These are phyloP conservation scores for Ellobius talpinus DNA, from an alignment of 2,113 vertebrate species.

Conservation along the genomic window DNA sequence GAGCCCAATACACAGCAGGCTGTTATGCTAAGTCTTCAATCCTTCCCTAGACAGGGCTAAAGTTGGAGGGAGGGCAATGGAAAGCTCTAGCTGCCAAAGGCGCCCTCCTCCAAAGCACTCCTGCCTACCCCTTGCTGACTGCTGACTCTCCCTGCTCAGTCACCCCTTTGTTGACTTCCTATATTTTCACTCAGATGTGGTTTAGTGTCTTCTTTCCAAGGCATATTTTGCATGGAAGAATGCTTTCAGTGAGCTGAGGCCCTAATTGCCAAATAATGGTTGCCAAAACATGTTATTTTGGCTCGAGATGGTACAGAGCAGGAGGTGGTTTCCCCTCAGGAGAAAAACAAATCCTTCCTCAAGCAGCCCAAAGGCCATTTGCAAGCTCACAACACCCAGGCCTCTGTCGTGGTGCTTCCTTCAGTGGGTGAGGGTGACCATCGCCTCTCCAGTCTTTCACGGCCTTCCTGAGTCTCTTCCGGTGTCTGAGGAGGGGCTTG, in stretches of 20 bases:
- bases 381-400: conserved; percentile 18
- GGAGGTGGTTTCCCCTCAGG: conserved; percentile 49
- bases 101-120: neutral
- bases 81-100: neutral
- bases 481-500: neutral
- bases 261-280: conserved; percentile 81
- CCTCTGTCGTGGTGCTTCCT: neutral
- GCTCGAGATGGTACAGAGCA: conserved; percentile 72
- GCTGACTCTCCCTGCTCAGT: conserved; percentile 43
- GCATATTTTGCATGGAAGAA: conserved; percentile 81
- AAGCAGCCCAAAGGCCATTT: conserved; percentile 72
- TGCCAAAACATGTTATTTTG: conserved; percentile 84
- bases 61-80: neutral
- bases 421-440: neutral
- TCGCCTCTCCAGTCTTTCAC: neutral
- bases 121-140: neutral
- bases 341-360: neutral
- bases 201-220: conserved; percentile 78
- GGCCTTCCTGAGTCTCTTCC: neutral
- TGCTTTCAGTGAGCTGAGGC: conserved; percentile 77
- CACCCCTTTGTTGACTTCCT: conserved; percentile 75
- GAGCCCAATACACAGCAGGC: neutral
- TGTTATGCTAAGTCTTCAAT: neutral
- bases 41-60: neutral
- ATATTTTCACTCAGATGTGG: conserved; percentile 79